These are phyloP conservation scores for Psittacara wagleri DNA, from an alignment of 2,113 vertebrate species.

Conservation along the genomic window DNA sequence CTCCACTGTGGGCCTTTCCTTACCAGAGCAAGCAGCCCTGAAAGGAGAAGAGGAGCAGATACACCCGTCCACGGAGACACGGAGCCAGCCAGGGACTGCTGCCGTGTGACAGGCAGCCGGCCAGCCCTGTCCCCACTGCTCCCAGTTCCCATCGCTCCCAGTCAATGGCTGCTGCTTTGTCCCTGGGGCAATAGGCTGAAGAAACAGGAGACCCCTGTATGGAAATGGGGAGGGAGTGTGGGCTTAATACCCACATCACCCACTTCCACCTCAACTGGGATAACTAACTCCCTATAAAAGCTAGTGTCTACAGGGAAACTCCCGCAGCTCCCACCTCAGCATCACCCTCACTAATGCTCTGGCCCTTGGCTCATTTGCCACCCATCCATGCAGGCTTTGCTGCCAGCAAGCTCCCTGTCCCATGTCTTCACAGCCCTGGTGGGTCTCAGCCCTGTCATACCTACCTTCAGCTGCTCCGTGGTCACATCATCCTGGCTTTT, in stretches of 20 bases:
- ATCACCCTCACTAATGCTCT: not conserved
- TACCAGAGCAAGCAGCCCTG: not conserved
- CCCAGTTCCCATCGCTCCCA: not conserved
- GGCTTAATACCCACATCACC: not conserved
- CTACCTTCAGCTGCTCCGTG: constrained; percentile 68
- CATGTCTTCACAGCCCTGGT: fast-evolving
- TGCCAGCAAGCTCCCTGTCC: not conserved
- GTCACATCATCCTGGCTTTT: constrained; percentile 71
- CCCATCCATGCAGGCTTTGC: fast-evolving
- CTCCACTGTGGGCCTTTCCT: not conserved
- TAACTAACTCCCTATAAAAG: not conserved
- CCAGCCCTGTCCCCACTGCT: not conserved
- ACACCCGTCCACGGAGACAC: not conserved
- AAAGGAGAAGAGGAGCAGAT: not conserved
- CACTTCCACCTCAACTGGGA: fast-evolving
- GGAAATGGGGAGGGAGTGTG: fast-evolving
- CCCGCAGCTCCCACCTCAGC: not conserved
- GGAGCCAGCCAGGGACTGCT: fast-evolving
- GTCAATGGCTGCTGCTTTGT: not conserved
- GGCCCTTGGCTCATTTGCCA: not conserved
- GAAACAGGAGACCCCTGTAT: not conserved
- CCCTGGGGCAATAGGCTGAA: not conserved
- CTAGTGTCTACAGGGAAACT: not conserved
- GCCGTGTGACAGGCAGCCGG: not conserved
- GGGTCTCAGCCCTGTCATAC: not conserved